Evolutionary conservation across 2,888 invertebrate species (phyloP), one percentile per base, ranked within the genome.

Genomic region (Desoria tigrina): DNA sequence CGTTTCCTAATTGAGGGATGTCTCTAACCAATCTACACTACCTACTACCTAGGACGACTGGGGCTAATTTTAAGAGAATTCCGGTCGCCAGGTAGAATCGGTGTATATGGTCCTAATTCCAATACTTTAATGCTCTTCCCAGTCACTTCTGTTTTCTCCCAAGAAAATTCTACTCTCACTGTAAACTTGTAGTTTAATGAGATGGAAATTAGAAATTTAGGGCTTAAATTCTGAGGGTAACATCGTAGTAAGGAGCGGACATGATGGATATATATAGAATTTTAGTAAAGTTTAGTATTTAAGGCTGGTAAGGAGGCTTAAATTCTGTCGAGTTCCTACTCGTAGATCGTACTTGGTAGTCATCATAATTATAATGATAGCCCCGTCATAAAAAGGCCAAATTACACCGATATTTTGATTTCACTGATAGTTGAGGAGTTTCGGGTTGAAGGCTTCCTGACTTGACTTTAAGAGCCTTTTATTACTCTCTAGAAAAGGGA

Each of bases 21-120:
- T 71, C 71, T 71, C 56, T 61, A 65, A n/a, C n/a, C n/a, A n/a
- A n/a, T n/a, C n/a, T n/a, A n/a, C n/a, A n/a, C n/a, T 32, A 32
- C 32, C 32, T 32, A n/a, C 39, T 39, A 45, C 4, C 45, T 45
- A 7, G 45, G 66, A 65, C 63, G 65, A 60, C 67, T 54, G 61
- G 51, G 58, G 60, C 65, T 71, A 71, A 71, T 71, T 69, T 69
- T 63, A 65, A 69, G 50, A 59, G 66, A 64, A 69, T 69, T 69
- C 66, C 69, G 66, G 66, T 69, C 66, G 61, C 58, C 26, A 11
- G 23, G 45, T 55, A 27, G 49, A 16, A 16, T 11, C 9, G 39
- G 9, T 11, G 16, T 39, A 11, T 21, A 45, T 45, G 21, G 45
- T 18, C 21, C 4, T 45, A 21, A 18, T 6, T 21, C 7, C 11